These are phyloP conservation scores for Psilopsiagon aurifrons DNA, from an alignment of 2,113 vertebrate genomes.

Conservation along the genomic window DNA sequence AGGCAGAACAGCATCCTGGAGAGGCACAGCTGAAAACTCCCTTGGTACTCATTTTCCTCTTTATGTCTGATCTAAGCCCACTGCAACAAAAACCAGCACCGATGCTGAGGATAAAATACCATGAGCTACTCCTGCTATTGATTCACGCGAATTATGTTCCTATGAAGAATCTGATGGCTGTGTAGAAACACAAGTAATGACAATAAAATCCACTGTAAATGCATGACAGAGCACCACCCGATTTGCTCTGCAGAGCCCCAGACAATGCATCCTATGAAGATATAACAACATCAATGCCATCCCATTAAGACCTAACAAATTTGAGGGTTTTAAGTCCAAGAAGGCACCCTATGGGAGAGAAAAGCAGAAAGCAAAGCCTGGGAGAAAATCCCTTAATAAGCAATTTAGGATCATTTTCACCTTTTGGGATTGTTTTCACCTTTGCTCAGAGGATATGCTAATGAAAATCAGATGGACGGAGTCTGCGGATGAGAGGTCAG, in stretches of 20 bases:
- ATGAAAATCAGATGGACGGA: not conserved
- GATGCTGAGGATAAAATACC: not conserved
- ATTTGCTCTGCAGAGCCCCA: not conserved
- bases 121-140: not conserved
- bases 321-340: not conserved
- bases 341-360: fast-evolving
- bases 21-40: not conserved
- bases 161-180: not conserved
- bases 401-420: not conserved
- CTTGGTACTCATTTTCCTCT: not conserved
- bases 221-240: fast-evolving
- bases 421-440: not conserved
- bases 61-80: not conserved
- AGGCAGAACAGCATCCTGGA: fast-evolving
- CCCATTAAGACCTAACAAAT: not conserved
- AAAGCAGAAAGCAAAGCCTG: not conserved
- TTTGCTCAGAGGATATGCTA: not conserved
- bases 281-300: not conserved
- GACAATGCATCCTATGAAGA: not conserved
- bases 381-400: not conserved
- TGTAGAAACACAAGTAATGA: not conserved
- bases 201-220: not conserved
- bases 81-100: not conserved
- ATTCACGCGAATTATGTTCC: not conserved
- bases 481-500: not conserved